Evolutionary conservation across 2,797 vertebrate genomes (phyloP).

Genomic region (Carcharodon carcharias): DNA sequence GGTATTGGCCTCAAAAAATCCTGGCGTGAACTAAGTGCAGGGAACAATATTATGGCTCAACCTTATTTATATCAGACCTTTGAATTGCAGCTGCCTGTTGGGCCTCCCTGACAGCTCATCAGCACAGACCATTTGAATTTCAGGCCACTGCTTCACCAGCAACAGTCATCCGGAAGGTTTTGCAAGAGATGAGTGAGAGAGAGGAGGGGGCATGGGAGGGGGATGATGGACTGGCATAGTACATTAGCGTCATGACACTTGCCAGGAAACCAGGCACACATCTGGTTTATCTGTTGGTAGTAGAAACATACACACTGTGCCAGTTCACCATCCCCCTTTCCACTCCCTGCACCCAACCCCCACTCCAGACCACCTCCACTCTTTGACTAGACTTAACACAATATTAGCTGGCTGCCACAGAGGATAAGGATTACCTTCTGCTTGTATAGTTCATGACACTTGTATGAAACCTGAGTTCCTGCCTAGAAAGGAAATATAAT

Average conservation of each 20-base stretch:
- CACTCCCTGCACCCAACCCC: too few species aligned
- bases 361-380: too few species aligned
- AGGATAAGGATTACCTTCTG: too few species aligned
- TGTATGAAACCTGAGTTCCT: too few species aligned
- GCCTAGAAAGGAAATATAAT: too few species aligned
- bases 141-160: background rate
- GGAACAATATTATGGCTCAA: background rate
- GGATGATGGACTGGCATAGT: background rate
- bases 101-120: background rate
- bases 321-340: too few species aligned
- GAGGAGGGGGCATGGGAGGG: background rate
- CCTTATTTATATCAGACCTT: background rate
- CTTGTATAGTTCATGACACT: too few species aligned
- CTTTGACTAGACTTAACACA: too few species aligned
- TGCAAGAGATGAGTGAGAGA: background rate
- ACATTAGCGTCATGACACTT: background rate
- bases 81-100: background rate
- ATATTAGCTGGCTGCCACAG: too few species aligned
- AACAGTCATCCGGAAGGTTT: background rate
- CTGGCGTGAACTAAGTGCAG: background rate
- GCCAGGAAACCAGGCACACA: background rate
- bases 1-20: background rate
- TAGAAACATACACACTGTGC: background rate
- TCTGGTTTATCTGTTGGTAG: background rate
- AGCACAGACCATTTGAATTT: background rate